A percentile compares a stretch with the other conserved stretches of the same genome.
Evolutionary conservation across 2,113 vertebrate species (phyloP).

Genomic region (Oreochromis tanganicae): DNA sequence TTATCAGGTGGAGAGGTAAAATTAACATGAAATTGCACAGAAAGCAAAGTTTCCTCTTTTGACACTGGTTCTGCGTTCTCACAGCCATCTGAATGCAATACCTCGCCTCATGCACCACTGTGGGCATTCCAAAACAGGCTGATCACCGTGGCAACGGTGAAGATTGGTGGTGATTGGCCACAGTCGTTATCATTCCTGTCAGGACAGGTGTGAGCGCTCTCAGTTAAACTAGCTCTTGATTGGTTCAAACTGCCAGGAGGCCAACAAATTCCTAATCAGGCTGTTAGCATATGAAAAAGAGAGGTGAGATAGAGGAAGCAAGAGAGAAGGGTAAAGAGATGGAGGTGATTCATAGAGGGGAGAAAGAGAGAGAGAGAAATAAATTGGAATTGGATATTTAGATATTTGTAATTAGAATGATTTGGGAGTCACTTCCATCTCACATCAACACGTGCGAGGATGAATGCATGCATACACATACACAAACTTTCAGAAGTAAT

Average conservation of each 20-base stretch:
- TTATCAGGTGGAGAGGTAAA: background rate
- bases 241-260: slow-evolving; percentile 59
- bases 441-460: background rate
- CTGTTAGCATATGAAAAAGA: slow-evolving; percentile 39
- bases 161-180: slow-evolving; percentile 27
- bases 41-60: background rate
- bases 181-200: slow-evolving; percentile 63
- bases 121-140: slow-evolving; percentile 30
- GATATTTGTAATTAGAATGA: slow-evolving; percentile 32
- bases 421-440: background rate
- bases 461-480: background rate
- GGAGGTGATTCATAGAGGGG: background rate
- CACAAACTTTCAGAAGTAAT: background rate
- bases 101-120: background rate
- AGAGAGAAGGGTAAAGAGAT: background rate
- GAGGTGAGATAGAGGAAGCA: background rate
- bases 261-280: slow-evolving; percentile 61
- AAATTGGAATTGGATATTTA: slow-evolving; percentile 19
- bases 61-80: background rate
- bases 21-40: background rate
- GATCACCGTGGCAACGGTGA: slow-evolving; percentile 30
- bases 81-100: slow-evolving; percentile 6
- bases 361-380: background rate
- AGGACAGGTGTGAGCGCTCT: slow-evolving; percentile 57
- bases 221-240: slow-evolving; percentile 59